phyloP scores from a whole-genome alignment of 2,888 invertebrate species.

The Himalopsyche kuldschensis region DNA sequence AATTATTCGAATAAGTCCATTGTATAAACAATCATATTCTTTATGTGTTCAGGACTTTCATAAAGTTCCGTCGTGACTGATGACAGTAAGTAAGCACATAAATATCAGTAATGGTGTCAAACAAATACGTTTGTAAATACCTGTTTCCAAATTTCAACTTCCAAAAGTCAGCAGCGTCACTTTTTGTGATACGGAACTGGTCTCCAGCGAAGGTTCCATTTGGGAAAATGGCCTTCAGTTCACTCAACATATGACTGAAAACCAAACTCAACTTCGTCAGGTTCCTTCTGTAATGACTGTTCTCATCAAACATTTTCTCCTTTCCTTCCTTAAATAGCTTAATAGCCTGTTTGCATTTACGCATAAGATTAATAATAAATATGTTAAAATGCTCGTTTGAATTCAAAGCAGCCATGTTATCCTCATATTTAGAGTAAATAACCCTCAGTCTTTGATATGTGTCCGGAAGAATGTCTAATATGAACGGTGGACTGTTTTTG shows the following conservation, averaged over 20 bases:
- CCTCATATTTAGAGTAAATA: constrained; percentile 96
- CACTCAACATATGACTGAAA: constrained; percentile 99
- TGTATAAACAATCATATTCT: no score
- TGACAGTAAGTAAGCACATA: neutral
- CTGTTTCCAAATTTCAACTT: constrained; percentile 93
- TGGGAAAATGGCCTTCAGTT: constrained; percentile 97
- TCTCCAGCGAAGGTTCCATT: constrained; percentile 95
- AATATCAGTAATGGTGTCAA: neutral
- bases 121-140: constrained; percentile 56
- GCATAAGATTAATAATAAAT: constrained; percentile 96
- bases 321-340: constrained; percentile 98
- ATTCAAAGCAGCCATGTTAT: constrained; percentile 89
- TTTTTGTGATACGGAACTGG: constrained; percentile 97
- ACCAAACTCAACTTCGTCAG: constrained; percentile 97
- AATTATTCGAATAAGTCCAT: no score
- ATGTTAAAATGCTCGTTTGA: constrained; percentile 96
- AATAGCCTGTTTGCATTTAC: constrained; percentile 98
- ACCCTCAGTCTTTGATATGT: constrained; percentile 95
- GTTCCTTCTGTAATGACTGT: constrained; percentile 86
- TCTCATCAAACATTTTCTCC: constrained; percentile 98
- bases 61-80: neutral
- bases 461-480: constrained; percentile 97
- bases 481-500: constrained; percentile 99
- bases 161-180: constrained; percentile 99
- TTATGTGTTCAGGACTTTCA: neutral